phyloP scores from a whole-genome alignment of 1,140 invertebrate genomes.

The Bombus sibiricus region DNA sequence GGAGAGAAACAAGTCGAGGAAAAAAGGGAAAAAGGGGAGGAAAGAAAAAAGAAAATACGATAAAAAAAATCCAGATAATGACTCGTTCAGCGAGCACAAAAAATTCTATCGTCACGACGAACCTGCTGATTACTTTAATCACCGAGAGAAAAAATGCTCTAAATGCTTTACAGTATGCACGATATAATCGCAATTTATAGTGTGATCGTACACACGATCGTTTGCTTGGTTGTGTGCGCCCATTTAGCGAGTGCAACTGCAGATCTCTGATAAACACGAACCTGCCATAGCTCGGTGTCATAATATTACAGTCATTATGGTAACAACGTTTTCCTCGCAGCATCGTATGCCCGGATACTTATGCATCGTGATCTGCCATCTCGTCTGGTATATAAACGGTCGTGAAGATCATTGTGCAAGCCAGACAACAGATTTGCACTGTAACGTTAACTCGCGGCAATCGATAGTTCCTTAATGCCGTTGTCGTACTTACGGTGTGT shows the following conservation, averaged over 20 bases:
- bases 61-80: slow-evolving; percentile 29
- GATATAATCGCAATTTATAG: slow-evolving; percentile 44
- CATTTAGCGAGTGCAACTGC: slow-evolving; percentile 53
- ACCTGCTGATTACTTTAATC: slow-evolving; percentile 35
- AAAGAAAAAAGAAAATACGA: neutral
- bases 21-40: no score
- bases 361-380: slow-evolving; percentile 48
- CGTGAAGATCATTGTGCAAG: slow-evolving; percentile 15
- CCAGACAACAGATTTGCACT: slow-evolving; percentile 11
- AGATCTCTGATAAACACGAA: slow-evolving; percentile 64
- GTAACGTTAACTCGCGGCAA: slow-evolving; percentile 7
- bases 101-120: slow-evolving; percentile 23
- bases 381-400: slow-evolving; percentile 47
- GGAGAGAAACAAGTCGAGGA: neutral
- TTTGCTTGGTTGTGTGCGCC: neutral
- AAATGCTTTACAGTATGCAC: slow-evolving; percentile 30
- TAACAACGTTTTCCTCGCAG: slow-evolving; percentile 43
- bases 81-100: neutral
- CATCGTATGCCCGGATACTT: slow-evolving; percentile 20
- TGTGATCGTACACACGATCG: neutral
- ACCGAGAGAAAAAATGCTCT: neutral
- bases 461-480: slow-evolving; percentile 10
- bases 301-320: slow-evolving; percentile 66
- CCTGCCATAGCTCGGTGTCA: slow-evolving; percentile 53
- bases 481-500: neutral